Percentiles rank a stretch among this genome's conserved stretches.
These are phyloP conservation scores for Pherbina coryleti DNA, from an alignment of 2,888 invertebrate genomes.

Conservation along the genomic window DNA sequence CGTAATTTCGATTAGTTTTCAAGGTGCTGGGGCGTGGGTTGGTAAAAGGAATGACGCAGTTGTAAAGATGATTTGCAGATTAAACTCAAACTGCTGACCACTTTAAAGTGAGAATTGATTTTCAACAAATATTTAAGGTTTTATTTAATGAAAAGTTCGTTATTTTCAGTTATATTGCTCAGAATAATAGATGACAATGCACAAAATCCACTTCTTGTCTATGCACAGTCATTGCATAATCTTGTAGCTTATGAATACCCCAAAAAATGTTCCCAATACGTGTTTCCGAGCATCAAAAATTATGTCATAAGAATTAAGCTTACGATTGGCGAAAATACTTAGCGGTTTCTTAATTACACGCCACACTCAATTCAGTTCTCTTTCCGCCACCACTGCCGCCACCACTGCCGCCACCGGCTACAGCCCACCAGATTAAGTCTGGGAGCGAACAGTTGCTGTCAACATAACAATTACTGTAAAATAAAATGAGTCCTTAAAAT, in stretches of 20 bases:
- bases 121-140: too few relatives aligned
- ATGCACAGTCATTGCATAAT: too few relatives aligned
- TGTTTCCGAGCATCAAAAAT: slow-evolving; percentile 6
- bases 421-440: slow-evolving; percentile 35
- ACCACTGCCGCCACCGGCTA: neutral
- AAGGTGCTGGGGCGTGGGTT: neutral
- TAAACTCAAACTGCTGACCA: too few relatives aligned
- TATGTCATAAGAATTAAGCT: slow-evolving; percentile 21
- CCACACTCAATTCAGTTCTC: neutral
- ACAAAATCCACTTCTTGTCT: too few relatives aligned
- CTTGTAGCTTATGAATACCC: neutral
- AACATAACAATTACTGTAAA: slow-evolving; percentile 52
- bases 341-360: slow-evolving; percentile 50
- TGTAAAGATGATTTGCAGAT: neutral
- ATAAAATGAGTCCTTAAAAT: slow-evolving; percentile 53
- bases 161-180: too few relatives aligned
- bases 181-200: too few relatives aligned
- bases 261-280: too few relatives aligned
- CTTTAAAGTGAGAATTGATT: too few relatives aligned
- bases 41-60: neutral
- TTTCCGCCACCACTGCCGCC: slow-evolving; percentile 9
- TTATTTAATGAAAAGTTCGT: too few relatives aligned
- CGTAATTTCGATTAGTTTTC: slow-evolving; percentile 61
- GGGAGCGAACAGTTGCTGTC: slow-evolving; percentile 46
- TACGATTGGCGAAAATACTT: slow-evolving; percentile 14